A percentile compares a stretch with the other conserved stretches of the same genome.
Conservation (phyloP, 2,888 invertebrate species). For the Himalopsyche kuldschensis region DNA sequence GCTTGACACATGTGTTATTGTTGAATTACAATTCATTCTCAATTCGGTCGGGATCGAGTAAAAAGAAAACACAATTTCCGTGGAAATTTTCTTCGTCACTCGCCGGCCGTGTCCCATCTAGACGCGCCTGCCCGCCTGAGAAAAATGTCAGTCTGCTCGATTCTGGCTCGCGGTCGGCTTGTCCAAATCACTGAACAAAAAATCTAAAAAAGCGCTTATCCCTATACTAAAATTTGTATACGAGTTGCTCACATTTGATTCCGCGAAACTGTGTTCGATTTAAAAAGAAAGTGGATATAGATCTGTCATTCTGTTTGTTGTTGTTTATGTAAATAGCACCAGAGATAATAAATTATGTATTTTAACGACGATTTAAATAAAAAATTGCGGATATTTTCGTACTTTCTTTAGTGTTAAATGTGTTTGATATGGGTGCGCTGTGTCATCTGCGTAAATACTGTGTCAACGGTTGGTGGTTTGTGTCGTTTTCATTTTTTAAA, state of each 20-base stretch:
- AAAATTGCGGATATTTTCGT: neutral
- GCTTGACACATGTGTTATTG: neutral
- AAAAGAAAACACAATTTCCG: neutral
- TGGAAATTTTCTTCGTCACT: neutral
- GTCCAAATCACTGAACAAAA: neutral
- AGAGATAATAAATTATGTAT: neutral
- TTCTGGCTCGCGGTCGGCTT: neutral
- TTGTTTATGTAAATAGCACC: neutral
- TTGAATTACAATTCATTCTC: neutral
- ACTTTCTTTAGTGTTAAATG: neutral
- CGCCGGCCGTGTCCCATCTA: neutral
- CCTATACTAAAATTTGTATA: neutral
- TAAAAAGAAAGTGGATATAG: no score
- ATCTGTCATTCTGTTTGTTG: neutral
- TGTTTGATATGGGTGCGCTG: conserved; percentile 21
- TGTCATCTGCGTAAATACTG: conserved; percentile 19
- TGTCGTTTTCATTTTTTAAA: neutral
- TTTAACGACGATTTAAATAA: neutral
- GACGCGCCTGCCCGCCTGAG: neutral
- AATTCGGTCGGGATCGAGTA: neutral
- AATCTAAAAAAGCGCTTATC: neutral
- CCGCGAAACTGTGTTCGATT: neutral
- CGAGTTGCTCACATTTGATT: neutral
- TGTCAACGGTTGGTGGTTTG: conserved; percentile 9
- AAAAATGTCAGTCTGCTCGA: neutral